Base-by-base conservation (phyloP, 2,797 vertebrate species). In the Argyrosomus regius region DNA sequence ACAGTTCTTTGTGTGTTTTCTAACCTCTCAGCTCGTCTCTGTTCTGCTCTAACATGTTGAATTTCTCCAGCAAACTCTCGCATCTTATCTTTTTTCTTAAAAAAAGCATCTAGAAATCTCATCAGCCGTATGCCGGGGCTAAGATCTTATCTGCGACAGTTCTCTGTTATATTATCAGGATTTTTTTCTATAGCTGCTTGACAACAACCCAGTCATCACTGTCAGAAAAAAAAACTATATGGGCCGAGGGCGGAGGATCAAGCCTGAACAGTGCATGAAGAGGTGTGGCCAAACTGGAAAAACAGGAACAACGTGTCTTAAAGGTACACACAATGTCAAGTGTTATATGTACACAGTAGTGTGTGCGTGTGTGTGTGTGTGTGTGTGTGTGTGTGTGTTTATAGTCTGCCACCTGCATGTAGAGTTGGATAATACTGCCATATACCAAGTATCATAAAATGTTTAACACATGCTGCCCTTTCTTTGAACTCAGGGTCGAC, bases 211-310 rank as follows among this genome's bases (percentile, higher is more conserved):
- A 16, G 5, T 56, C 31, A 17, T 71, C 17, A 2, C n/a, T 16
- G 24, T 59, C 48, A n/a, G 67, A 6, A 4, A 39, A n/a, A 20
- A 68, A 9, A 60, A 18, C 59, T 6, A 22, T 46, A 41, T 53
- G 14, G 46, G 39, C 31, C 2, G 8, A 31, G 58, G 46, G 58
- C 39, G 70, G 64, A 63, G 56, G 18, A 41, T 24, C 1, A 0
- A 39, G 5, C 11, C 39, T 49, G 18, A 57, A 11, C 24, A n/a
- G 17, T 1, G 4, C n/a, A 22, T 11, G 6, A 18, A 22, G 52
- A 77, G 69, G 68, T 1, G 31, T 13, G 7, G 60, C 50, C 16
- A 22, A 82, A 84, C 81, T 61, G 73, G 86, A 86, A 87, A 67
- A 80, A 83, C 82, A 41, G 65, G 86, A 82, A 54, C 3, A 22